phyloP scores from a whole-genome alignment of 2,797 vertebrate species.

The Tangara arthus region DNA sequence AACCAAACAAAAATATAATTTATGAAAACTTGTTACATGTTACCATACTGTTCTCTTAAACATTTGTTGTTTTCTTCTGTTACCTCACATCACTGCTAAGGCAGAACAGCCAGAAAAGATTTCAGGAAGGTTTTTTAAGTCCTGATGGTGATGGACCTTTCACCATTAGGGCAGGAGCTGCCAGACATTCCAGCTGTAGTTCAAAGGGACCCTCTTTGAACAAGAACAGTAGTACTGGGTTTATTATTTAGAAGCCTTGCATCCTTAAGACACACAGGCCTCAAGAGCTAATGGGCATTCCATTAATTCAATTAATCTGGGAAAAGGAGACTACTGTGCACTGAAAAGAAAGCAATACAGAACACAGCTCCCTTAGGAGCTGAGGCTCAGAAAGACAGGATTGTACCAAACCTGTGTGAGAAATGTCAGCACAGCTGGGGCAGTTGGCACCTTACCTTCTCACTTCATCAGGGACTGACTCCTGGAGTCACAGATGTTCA shows the following conservation, averaged over 20 bases:
- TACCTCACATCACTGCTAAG: background rate
- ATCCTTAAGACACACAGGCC: background rate
- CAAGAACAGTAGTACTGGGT: background rate
- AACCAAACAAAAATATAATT: background rate
- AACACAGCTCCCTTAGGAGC: background rate
- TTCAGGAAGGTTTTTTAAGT: background rate
- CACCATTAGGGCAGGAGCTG: background rate
- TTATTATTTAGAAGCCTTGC: background rate
- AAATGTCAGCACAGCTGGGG: background rate
- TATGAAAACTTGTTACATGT: background rate
- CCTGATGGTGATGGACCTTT: background rate
- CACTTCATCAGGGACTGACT: background rate
- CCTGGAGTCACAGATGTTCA: background rate
- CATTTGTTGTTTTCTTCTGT: background rate
- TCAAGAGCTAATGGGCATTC: background rate
- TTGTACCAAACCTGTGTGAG: background rate
- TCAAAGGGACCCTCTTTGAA: background rate
- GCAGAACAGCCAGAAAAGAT: background rate
- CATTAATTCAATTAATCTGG: background rate
- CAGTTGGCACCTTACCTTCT: background rate
- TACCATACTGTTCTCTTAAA: background rate
- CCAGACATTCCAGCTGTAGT: background rate
- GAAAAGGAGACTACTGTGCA: background rate
- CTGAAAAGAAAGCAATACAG: background rate
- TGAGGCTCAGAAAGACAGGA: background rate